phyloP scores from a whole-genome alignment of 2,113 vertebrate species.

The Cardinalis cardinalis region DNA sequence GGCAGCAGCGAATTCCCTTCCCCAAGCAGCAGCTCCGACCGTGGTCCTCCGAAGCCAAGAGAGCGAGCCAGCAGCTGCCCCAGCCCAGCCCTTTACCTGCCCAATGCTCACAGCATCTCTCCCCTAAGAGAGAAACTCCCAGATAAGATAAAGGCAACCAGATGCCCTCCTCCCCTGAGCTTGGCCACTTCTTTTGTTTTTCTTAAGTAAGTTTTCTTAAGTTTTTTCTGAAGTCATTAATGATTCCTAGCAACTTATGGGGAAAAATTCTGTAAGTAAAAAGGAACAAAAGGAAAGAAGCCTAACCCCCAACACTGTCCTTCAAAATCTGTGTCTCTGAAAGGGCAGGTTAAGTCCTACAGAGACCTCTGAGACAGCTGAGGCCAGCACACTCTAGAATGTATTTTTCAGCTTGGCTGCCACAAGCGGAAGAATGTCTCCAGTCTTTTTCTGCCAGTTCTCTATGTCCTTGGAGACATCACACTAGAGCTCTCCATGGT shows the following conservation, averaged over 20 bases:
- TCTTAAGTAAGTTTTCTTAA: too few relatives aligned
- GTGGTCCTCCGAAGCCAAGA: neutral
- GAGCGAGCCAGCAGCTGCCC: neutral
- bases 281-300: neutral
- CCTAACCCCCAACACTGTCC: neutral
- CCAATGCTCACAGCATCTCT: neutral
- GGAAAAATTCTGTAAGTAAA: neutral
- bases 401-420: slow-evolving; percentile 89
- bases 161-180: neutral
- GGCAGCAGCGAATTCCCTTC: neutral
- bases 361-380: too few relatives aligned
- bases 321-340: rapidly evolving
- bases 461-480: slow-evolving; percentile 89
- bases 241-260: neutral
- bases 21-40: neutral
- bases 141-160: neutral
- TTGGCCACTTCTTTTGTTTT: neutral
- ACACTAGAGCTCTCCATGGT: slow-evolving; percentile 91
- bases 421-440: slow-evolving; percentile 85
- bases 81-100: neutral
- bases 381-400: slow-evolving; percentile 71
- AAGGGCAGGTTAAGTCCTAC: neutral
- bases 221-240: too few relatives aligned
- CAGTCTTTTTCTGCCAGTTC: slow-evolving; percentile 93
- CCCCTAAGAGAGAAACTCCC: neutral